phyloP scores from a whole-genome alignment of 30 jellyfish, hydroid and myxozoan species.

The Haliclystus octoradiatus region DNA sequence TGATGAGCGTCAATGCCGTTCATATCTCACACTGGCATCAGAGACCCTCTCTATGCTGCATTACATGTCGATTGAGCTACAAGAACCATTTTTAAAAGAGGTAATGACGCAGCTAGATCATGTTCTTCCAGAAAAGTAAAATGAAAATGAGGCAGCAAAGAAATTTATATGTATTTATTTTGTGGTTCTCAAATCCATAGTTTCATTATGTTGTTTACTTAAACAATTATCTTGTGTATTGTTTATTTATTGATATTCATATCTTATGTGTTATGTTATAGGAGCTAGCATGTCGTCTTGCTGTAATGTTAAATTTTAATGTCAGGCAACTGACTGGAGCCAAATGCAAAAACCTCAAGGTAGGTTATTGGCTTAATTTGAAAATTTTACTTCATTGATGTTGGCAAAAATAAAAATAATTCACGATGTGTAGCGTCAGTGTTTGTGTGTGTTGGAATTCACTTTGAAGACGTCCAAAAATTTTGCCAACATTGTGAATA shows the following conservation, averaged over 20 bases:
- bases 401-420: too few relatives aligned
- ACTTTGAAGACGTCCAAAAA: too few relatives aligned
- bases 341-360: slow-evolving; percentile 76
- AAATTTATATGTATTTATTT: too few relatives aligned
- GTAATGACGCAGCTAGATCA: too few relatives aligned
- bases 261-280: neutral
- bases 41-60: slow-evolving; percentile 88
- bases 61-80: slow-evolving; percentile 57
- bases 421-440: too few relatives aligned
- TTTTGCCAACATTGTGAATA: too few relatives aligned
- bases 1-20: slow-evolving; percentile 83
- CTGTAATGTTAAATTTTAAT: slow-evolving; percentile 85
- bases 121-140: too few relatives aligned
- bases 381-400: neutral
- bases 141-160: too few relatives aligned
- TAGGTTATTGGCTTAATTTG: neutral
- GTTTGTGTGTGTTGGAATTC: too few relatives aligned
- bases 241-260: neutral
- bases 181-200: too few relatives aligned
- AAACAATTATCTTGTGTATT: neutral
- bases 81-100: slow-evolving; percentile 63
- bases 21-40: slow-evolving; percentile 75
- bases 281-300: slow-evolving; percentile 72
- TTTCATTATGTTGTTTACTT: too few relatives aligned
- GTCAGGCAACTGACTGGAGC: slow-evolving; percentile 89